A percentile compares a stretch with the other conserved stretches of the same genome.
These are phyloP conservation scores for Salvelinus sp. DNA, from an alignment of 2,113 vertebrate genomes.

Conservation along the genomic window DNA sequence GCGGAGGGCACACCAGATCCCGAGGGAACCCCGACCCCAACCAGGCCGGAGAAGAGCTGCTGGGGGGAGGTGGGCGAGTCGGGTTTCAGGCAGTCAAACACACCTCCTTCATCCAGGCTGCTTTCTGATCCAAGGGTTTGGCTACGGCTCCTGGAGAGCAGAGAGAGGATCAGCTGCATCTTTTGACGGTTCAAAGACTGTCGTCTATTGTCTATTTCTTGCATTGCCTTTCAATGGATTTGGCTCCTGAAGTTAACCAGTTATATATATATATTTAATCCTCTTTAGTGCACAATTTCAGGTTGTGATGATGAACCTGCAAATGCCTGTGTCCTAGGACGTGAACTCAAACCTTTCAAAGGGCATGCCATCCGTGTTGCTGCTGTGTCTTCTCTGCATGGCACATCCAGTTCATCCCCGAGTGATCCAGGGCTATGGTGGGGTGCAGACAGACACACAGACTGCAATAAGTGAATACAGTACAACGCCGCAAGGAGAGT, in stretches of 20 bases:
- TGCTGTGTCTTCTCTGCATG: constrained; percentile 99
- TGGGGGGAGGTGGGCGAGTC: constrained; percentile 81
- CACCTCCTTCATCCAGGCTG: constrained; percentile 84
- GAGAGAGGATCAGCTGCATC: neutral
- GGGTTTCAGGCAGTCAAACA: constrained; percentile 92
- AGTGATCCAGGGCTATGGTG: constrained; percentile 62
- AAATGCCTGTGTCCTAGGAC: neutral
- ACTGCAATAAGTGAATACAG: neutral
- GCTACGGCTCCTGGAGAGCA: constrained; percentile 81
- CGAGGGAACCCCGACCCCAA: constrained; percentile 72
- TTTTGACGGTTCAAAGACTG: neutral
- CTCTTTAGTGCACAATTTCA: neutral
- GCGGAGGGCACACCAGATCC: constrained; percentile 76
- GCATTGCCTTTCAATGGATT: neutral
- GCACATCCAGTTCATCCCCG: constrained; percentile 83
- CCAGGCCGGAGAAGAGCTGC: constrained; percentile 87
- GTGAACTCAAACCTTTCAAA: constrained; percentile 83
- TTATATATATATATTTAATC: neutral
- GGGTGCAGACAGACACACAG: neutral
- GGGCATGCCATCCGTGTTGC: constrained; percentile 91
- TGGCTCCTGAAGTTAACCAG: neutral
- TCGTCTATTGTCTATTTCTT: neutral
- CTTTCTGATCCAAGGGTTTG: constrained; percentile 90
- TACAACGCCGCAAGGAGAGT: neutral
- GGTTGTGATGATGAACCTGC: neutral